Conservation (phyloP, 2,113 vertebrate species). For the Pachycephala philippinensis region DNA sequence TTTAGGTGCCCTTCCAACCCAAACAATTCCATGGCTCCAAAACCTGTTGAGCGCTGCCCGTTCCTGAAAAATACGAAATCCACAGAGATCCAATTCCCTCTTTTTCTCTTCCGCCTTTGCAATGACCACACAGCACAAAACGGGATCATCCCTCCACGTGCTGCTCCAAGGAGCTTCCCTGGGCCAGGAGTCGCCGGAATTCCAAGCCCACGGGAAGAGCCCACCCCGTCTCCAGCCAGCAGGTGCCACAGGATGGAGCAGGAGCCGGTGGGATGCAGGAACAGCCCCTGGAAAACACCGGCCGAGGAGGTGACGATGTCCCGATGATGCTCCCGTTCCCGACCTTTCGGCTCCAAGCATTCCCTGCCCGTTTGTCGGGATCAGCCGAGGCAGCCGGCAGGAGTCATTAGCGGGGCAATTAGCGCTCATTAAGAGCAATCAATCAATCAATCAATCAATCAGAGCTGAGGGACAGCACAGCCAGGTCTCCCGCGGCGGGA, state of each 20-base stretch:
- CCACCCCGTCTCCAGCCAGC: rapidly evolving
- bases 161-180: not conserved
- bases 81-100: not conserved
- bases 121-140: not conserved
- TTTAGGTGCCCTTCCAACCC: not conserved
- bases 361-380: not conserved
- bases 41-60: not conserved
- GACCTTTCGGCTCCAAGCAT: not conserved
- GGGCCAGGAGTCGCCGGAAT: rapidly evolving
- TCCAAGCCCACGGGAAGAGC: not conserved
- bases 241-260: not conserved
- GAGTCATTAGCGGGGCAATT: not conserved
- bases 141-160: rapidly evolving
- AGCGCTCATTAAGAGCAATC: not conserved
- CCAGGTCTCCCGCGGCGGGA: not conserved
- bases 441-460: not conserved
- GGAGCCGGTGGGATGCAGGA: not conserved
- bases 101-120: not conserved
- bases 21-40: not conserved
- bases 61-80: not conserved
- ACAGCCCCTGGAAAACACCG: not conserved
- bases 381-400: not conserved
- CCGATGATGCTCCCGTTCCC: not conserved
- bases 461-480: not conserved
- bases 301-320: not conserved